These are phyloP conservation scores for Laticauda laticaudata DNA, from an alignment of 2,113 vertebrate genomes.

Conservation along the genomic window DNA sequence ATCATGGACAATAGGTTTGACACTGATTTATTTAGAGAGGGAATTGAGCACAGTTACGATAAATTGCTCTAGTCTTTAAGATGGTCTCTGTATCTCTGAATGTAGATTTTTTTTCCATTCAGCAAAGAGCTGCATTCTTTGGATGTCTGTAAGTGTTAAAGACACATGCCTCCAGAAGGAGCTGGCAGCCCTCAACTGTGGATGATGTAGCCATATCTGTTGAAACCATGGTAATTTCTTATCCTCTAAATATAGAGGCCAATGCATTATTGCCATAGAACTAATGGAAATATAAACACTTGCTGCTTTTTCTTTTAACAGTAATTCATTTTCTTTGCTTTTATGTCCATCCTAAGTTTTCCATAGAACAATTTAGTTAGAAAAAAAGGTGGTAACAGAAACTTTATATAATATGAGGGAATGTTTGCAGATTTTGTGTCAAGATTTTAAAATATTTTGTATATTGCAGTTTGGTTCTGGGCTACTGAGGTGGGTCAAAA, in stretches of 20 bases:
- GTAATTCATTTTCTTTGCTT: background rate
- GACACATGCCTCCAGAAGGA: background rate
- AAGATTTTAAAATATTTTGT: background rate
- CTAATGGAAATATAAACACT: background rate
- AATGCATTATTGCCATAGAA: background rate
- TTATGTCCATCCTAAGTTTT: background rate
- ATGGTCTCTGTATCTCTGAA: background rate
- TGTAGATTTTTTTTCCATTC: background rate
- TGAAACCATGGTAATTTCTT: background rate
- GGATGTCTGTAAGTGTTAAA: background rate
- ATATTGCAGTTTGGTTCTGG: background rate
- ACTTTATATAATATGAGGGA: background rate
- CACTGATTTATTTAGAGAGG: background rate
- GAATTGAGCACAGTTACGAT: background rate
- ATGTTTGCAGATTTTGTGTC: background rate
- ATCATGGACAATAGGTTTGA: background rate
- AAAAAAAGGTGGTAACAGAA: background rate
- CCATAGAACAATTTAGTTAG: background rate
- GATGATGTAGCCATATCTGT: background rate
- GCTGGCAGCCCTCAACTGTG: background rate
- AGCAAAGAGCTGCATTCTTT: background rate
- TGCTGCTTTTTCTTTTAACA: background rate
- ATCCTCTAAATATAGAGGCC: background rate
- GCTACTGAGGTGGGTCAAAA: background rate
- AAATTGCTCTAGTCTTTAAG: background rate